phyloP scores from a whole-genome alignment of 1,140 invertebrate genomes.

The Reticulitermes speratus region DNA sequence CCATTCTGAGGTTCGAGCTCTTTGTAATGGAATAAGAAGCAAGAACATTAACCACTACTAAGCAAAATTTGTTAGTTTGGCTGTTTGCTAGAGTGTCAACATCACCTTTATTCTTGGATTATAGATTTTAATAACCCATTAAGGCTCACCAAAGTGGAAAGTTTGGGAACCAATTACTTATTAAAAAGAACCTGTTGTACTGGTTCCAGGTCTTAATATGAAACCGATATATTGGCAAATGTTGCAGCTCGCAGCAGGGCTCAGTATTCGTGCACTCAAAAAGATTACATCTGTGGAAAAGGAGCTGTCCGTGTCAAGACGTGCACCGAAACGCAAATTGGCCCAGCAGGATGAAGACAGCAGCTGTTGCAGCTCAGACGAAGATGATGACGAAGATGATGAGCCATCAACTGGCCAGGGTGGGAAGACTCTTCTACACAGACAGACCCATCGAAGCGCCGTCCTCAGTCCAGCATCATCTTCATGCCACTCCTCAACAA shows the following conservation, averaged over 20 bases:
- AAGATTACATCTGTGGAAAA: constrained; percentile 31
- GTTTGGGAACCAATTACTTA: too few species aligned
- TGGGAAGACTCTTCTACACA: constrained; percentile 35
- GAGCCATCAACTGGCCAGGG: constrained; percentile 31
- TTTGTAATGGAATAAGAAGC: too few species aligned
- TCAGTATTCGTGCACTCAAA: constrained; percentile 28
- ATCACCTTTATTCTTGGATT: too few species aligned
- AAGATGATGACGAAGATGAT: constrained; percentile 57
- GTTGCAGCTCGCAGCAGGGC: constrained; percentile 24
- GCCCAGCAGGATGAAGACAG: constrained; percentile 49
- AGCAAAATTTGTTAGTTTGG: too few species aligned
- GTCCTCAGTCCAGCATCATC: constrained; percentile 62
- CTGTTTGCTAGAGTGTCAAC: too few species aligned
- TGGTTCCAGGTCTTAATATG: too few species aligned
- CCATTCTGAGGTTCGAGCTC: too few species aligned
- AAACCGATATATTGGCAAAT: background rate
- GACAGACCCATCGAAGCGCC: constrained; percentile 33
- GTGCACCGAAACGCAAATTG: constrained; percentile 20
- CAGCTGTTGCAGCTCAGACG: constrained; percentile 53
- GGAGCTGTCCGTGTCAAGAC: constrained; percentile 10
- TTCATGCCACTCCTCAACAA: constrained; percentile 49
- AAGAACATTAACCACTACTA: too few species aligned
- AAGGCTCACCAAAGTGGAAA: too few species aligned
- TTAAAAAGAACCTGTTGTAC: too few species aligned
- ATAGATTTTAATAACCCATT: too few species aligned